phyloP scores from a whole-genome alignment of 1,140 invertebrate species.

The Bombus affinis region DNA sequence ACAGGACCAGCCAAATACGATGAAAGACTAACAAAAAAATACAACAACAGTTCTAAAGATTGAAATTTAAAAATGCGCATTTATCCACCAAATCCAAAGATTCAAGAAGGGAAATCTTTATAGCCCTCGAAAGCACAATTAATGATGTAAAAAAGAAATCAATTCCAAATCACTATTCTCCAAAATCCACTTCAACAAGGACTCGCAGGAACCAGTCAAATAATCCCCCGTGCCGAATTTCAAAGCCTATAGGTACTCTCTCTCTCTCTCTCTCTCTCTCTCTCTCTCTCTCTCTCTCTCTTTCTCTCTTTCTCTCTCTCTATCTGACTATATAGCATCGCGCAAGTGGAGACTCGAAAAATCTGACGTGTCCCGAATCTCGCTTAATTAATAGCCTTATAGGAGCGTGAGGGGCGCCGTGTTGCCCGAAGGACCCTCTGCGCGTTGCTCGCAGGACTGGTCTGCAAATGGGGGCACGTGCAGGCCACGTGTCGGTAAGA shows the following conservation, averaged over 20 bases:
- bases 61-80: neutral
- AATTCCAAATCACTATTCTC: neutral
- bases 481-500: constrained; percentile 80
- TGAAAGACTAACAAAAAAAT: too few species aligned
- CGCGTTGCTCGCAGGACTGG: constrained; percentile 55
- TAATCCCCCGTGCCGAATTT: constrained; percentile 53
- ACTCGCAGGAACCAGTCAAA: neutral
- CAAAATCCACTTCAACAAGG: neutral
- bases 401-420: constrained; percentile 37
- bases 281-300: neutral
- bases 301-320: neutral
- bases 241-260: constrained; percentile 42
- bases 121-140: neutral
- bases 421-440: constrained; percentile 49
- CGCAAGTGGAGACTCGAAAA: constrained; percentile 62
- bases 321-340: constrained; percentile 3
- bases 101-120: neutral
- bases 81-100: neutral
- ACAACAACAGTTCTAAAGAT: neutral
- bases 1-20: too few species aligned
- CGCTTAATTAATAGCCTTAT: constrained; percentile 80
- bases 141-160: neutral
- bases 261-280: too few species aligned
- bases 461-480: constrained; percentile 75
- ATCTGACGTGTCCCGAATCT: constrained; percentile 78